Evolutionary conservation across 2,888 invertebrate genomes (phyloP).

Genomic region (Calliopum simillimum): DNA sequence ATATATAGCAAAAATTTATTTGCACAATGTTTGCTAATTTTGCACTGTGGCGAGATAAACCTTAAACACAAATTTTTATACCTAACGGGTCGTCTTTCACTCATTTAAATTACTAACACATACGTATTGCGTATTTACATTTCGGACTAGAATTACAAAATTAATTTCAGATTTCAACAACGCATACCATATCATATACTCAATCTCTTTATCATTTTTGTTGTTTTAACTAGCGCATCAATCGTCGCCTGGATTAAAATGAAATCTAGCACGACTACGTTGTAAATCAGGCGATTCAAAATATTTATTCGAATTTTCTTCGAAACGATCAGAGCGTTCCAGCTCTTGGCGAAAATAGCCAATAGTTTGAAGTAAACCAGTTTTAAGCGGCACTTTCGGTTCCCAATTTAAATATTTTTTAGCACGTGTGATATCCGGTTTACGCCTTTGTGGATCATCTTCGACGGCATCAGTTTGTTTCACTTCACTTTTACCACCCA

Average conservation of each 20-base stretch:
- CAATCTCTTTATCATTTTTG: not conserved
- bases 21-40: too few relatives aligned
- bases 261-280: slow-evolving; percentile 48
- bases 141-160: slow-evolving; percentile 54
- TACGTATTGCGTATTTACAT: slow-evolving; percentile 51
- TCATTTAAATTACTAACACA: not conserved
- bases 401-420: slow-evolving; percentile 88
- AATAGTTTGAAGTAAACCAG: slow-evolving; percentile 91
- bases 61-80: too few relatives aligned
- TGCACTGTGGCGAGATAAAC: too few relatives aligned
- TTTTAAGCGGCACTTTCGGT: slow-evolving; percentile 87
- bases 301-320: slow-evolving; percentile 63
- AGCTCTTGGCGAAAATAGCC: slow-evolving; percentile 94
- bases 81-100: not conserved
- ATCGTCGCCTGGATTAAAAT: slow-evolving; percentile 47
- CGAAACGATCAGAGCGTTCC: slow-evolving; percentile 68
- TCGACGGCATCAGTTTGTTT: slow-evolving; percentile 87
- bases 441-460: slow-evolving; percentile 95
- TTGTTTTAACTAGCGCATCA: slow-evolving; percentile 32
- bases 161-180: not conserved
- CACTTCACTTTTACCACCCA: slow-evolving; percentile 88
- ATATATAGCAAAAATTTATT: too few relatives aligned
- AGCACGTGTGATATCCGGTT: slow-evolving; percentile 93
- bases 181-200: not conserved
- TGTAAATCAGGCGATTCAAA: slow-evolving; percentile 60